Evolutionary conservation across 2,888 invertebrate species (phyloP).

Genomic region (Drosophila putrida): DNA sequence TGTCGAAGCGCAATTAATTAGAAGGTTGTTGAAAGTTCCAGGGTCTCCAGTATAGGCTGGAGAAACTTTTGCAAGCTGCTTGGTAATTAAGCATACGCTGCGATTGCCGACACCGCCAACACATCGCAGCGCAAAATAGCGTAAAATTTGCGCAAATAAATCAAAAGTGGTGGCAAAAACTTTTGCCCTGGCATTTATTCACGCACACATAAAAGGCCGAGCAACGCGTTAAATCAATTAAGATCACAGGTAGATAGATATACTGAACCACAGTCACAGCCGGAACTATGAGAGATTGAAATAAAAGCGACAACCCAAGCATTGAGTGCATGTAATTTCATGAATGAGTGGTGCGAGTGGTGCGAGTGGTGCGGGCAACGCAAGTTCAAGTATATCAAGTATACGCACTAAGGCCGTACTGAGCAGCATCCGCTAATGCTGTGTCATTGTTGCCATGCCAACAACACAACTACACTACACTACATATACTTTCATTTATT

Average conservation of each 20-base stretch:
- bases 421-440: constrained; percentile 43
- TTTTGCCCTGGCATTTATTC: constrained; percentile 35
- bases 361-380: constrained; percentile 31
- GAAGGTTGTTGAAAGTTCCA: constrained; percentile 53
- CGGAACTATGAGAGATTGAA: constrained; percentile 34
- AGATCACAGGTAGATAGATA: constrained; percentile 30
- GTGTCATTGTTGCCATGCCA: constrained; percentile 20
- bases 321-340: constrained; percentile 39
- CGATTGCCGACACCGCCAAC: constrained; percentile 21
- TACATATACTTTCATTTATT: constrained; percentile 27
- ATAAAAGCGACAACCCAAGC: constrained; percentile 16
- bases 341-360: constrained; percentile 45
- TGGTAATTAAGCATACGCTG: constrained; percentile 63
- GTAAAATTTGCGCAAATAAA: constrained; percentile 68
- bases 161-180: constrained; percentile 58
- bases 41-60: constrained; percentile 14
- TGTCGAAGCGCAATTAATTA: constrained; percentile 69
- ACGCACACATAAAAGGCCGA: constrained; percentile 11
- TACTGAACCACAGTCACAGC: constrained; percentile 14
- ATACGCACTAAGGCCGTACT: constrained; percentile 52
- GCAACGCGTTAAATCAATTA: constrained; percentile 64
- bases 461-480: not conserved
- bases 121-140: constrained; percentile 31
- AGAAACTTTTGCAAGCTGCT: constrained; percentile 53
- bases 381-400: constrained; percentile 63